These are phyloP conservation scores for Stomorhina lunata DNA, from an alignment of 2,888 invertebrate genomes.

Conservation along the genomic window DNA sequence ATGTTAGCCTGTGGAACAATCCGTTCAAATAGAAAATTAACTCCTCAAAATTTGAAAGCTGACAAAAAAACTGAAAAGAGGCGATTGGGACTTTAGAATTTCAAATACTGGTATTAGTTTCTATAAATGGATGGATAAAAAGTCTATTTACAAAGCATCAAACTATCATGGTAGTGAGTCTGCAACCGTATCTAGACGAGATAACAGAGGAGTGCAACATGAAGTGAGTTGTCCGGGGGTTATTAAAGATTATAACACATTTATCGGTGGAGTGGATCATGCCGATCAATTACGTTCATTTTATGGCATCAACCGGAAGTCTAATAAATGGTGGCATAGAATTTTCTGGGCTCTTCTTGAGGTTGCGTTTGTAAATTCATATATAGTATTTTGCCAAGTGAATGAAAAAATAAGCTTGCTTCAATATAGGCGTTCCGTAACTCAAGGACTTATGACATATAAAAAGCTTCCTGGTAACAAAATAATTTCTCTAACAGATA, in stretches of 20 bases:
- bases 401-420: not conserved
- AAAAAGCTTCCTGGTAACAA: not conserved
- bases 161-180: too few relatives aligned
- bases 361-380: too few relatives aligned
- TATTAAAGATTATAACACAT: slow-evolving; percentile 48
- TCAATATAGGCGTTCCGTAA: not conserved
- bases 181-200: slow-evolving; percentile 22
- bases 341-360: too few relatives aligned
- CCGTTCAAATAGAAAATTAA: slow-evolving; percentile 42
- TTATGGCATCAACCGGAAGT: too few relatives aligned
- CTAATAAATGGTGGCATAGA: too few relatives aligned
- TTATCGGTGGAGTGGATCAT: slow-evolving; percentile 55
- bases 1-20: slow-evolving; percentile 47
- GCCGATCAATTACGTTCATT: slow-evolving; percentile 55
- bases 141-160: too few relatives aligned
- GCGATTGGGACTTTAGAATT: slow-evolving; percentile 12
- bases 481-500: not conserved
- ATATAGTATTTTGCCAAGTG: not conserved
- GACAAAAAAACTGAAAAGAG: slow-evolving; percentile 47
- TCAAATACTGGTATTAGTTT: slow-evolving; percentile 13
- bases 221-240: slow-evolving; percentile 26
- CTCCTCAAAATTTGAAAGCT: slow-evolving; percentile 19
- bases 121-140: slow-evolving; percentile 43
- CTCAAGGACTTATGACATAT: not conserved
- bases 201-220: not conserved